phyloP scores from a whole-genome alignment of 1,140 invertebrate genomes.

The Drosophila nannoptera region DNA sequence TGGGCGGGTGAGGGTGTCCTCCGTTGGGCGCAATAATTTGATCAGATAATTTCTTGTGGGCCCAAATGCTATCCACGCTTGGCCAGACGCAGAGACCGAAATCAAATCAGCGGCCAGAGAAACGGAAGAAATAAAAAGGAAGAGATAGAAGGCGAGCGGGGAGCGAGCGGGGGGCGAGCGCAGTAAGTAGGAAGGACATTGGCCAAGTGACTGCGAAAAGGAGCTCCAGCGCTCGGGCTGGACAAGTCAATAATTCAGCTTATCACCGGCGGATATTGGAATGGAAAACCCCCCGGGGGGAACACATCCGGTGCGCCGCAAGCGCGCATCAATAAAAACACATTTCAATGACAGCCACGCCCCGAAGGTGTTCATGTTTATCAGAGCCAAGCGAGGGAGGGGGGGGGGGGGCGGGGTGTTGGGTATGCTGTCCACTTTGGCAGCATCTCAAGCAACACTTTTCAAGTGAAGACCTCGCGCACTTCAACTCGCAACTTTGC shows the following conservation, averaged over 20 bases:
- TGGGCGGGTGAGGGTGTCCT: conserved; percentile 40
- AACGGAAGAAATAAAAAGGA: conserved; percentile 21
- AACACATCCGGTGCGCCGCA: conserved; percentile 66
- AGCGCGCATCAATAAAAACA: conserved; percentile 74
- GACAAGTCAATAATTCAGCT: conserved; percentile 75
- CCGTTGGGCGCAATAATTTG: conserved; percentile 44
- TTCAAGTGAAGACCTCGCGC: conserved; percentile 45
- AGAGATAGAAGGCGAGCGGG: not conserved
- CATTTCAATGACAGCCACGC: conserved; percentile 60
- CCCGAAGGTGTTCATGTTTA: conserved; percentile 56
- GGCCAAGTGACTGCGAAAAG: conserved; percentile 18
- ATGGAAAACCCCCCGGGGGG: conserved; percentile 68
- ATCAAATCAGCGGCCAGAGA: conserved; percentile 56
- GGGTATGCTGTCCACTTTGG: conserved; percentile 50
- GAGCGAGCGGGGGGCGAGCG: conserved; percentile 19
- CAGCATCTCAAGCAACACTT: conserved; percentile 55
- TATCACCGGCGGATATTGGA: conserved; percentile 79
- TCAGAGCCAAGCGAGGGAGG: conserved; percentile 21
- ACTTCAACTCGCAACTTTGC: conserved; percentile 42
- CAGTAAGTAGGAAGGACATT: conserved; percentile 41
- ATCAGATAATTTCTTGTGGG: conserved; percentile 57
- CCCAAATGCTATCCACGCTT: conserved; percentile 56
- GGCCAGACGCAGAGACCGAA: conserved; percentile 38
- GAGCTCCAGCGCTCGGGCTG: conserved; percentile 1
- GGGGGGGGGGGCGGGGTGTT: not conserved